These are phyloP conservation scores for Nettapus auritus DNA, from an alignment of 2,113 vertebrate species.

Conservation along the genomic window DNA sequence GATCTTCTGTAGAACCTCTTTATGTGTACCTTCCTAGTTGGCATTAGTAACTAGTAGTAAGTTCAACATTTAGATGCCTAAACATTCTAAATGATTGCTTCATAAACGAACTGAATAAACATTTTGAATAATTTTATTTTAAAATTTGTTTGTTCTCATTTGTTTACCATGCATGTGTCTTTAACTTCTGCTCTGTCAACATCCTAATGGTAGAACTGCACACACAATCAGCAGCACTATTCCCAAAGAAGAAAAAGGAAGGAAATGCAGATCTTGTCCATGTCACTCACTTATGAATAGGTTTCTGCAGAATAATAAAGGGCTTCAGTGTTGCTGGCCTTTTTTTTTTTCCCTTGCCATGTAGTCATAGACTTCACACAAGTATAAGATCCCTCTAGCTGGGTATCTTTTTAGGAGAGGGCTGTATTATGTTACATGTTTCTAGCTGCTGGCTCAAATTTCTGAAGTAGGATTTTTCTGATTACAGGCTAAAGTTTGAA, in stretches of 20 bases:
- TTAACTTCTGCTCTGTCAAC: not conserved
- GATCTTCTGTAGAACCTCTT: not conserved
- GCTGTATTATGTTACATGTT: conserved; percentile 1
- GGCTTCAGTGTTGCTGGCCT: conserved; percentile 37
- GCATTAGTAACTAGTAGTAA: not conserved
- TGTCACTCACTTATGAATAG: conserved; percentile 66
- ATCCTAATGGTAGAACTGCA: not conserved
- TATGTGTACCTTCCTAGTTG: not conserved
- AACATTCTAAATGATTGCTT: not conserved
- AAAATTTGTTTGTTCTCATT: not conserved
- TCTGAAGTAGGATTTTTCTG: conserved; percentile 74
- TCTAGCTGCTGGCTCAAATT: conserved; percentile 66
- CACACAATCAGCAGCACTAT: not conserved
- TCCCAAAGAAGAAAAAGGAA: conserved; percentile 28
- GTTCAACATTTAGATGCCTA: not conserved
- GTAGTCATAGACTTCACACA: not conserved
- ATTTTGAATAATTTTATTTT: not conserved
- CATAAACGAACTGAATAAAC: not conserved
- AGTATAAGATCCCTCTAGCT: not conserved
- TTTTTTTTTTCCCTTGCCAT: not conserved
- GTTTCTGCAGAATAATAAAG: conserved; percentile 59
- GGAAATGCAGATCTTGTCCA: conserved; percentile 27
- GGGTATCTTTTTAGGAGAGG: not conserved
- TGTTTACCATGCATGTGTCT: not conserved
- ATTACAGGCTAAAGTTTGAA: conserved; percentile 60